Evolutionary conservation across 2,888 invertebrate species (phyloP).

Genomic region (Lasioglossum leucozonium): DNA sequence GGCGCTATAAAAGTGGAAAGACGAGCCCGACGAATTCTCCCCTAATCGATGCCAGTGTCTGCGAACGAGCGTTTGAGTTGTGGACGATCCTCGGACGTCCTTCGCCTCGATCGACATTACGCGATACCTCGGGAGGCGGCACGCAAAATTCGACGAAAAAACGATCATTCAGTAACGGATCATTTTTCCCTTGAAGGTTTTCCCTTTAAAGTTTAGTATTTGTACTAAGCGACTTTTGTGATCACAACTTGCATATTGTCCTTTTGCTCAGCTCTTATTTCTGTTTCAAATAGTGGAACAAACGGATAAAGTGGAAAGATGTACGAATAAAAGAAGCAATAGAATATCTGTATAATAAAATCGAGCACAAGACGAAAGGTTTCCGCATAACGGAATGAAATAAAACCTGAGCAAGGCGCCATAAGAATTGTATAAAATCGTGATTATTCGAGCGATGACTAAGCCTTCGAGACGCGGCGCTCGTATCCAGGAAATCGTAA

Average conservation of each 20-base stretch:
- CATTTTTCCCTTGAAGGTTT: neutral
- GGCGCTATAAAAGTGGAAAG: slow-evolving; percentile 25
- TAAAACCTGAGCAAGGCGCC: neutral
- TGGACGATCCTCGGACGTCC: neutral
- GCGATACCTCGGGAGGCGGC: neutral
- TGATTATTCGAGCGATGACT: neutral
- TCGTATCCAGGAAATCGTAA: neutral
- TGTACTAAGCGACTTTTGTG: neutral
- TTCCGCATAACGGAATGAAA: neutral
- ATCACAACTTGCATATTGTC: neutral
- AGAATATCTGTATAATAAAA: neutral
- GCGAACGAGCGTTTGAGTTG: slow-evolving; percentile 8
- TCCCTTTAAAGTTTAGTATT: neutral
- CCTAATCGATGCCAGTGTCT: slow-evolving; percentile 36
- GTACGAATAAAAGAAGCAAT: neutral
- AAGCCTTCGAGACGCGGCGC: neutral
- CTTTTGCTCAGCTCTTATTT: neutral
- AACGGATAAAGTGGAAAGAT: neutral
- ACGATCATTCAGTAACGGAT: neutral
- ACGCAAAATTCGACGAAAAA: neutral
- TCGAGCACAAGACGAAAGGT: neutral
- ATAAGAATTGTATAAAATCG: neutral
- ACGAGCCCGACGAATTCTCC: slow-evolving; percentile 26
- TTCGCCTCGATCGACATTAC: neutral
- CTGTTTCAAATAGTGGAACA: neutral